Evolutionary conservation across 2,888 invertebrate genomes (phyloP).

Genomic region (Mythimna vitellina): DNA sequence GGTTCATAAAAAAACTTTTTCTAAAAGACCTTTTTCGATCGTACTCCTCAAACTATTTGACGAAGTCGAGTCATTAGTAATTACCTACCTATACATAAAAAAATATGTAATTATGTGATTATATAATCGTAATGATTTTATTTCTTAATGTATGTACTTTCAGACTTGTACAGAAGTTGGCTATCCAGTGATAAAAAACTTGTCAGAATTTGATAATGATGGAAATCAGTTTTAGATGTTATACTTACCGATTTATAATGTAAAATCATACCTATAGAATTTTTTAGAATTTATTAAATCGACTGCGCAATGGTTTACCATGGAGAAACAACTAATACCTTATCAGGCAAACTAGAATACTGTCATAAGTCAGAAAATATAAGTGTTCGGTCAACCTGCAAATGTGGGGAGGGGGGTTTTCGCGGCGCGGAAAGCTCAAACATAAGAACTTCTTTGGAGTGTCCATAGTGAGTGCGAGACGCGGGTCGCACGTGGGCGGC

Average conservation of each 20-base stretch:
- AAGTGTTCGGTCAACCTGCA: no score
- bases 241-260: slow-evolving; percentile 8
- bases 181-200: slow-evolving; percentile 42
- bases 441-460: no score
- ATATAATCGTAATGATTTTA: slow-evolving; percentile 59
- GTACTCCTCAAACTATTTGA: slow-evolving; percentile 62
- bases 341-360: background rate
- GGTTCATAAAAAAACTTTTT: no score
- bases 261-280: slow-evolving; percentile 9
- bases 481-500: no score
- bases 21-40: slow-evolving; percentile 7
- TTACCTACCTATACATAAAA: slow-evolving; percentile 58
- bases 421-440: no score
- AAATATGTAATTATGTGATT: slow-evolving; percentile 58
- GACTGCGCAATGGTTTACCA: slow-evolving; percentile 18
- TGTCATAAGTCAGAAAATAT: no score
- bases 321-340: slow-evolving; percentile 1
- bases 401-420: no score
- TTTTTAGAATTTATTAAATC: slow-evolving; percentile 14
- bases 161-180: slow-evolving; percentile 39
- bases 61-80: slow-evolving; percentile 65
- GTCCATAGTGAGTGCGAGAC: no score
- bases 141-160: slow-evolving; percentile 56
- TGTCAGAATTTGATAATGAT: slow-evolving; percentile 27
- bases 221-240: slow-evolving; percentile 29